Evolutionary conservation across 2,797 vertebrate species (phyloP), one percentile per base, ranked within the genome.

Genomic region (Pyrocephalus nanus): DNA sequence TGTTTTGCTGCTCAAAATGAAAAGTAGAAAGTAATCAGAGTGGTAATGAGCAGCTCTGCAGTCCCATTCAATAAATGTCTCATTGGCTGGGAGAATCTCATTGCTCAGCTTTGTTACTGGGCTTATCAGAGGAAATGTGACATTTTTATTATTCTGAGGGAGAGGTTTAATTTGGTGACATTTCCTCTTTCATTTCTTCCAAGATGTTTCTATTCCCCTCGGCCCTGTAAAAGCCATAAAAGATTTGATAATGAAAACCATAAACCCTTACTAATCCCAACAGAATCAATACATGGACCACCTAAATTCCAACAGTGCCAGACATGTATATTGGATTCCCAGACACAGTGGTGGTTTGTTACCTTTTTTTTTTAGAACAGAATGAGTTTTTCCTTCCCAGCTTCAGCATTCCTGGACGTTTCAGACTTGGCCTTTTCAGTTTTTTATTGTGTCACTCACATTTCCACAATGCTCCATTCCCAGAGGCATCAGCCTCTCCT

Each of bases 391-490:
- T 58, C 20, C 72, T 74, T 66, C 50, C n/a, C 53, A 22, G 47
- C 45, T 69, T 90, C 42, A 34, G 45, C 45, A 2, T 8, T 50
- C 74, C 60, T 72, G 62, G 64, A 45, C 38, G 43, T 38, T 48
- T 48, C 13, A 18, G 11, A 72, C 9, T 16, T 71, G 58, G 20
- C 34, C 45, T 78, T 80, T 69, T 64, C 76, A 57, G 34, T 27
- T 34, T 13, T 19, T 73, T 45, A 29, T 92, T 70, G 92, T 30
- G 70, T 67, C 71, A 97, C 97, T 91, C 98, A 96, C 8, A 98
- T 98, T 92, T 98, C 98, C 36, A 98, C 91, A 98, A 84, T 54
- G 66, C 67, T 81, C 67, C 36, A 11, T 72, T 81, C 69, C 61
- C 58, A 34, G 51, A 66, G 73, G 29, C 30, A 55, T 74, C 73